Conservation (phyloP, 1,140 invertebrate species). For the Macrosteles quadrilineatus region DNA sequence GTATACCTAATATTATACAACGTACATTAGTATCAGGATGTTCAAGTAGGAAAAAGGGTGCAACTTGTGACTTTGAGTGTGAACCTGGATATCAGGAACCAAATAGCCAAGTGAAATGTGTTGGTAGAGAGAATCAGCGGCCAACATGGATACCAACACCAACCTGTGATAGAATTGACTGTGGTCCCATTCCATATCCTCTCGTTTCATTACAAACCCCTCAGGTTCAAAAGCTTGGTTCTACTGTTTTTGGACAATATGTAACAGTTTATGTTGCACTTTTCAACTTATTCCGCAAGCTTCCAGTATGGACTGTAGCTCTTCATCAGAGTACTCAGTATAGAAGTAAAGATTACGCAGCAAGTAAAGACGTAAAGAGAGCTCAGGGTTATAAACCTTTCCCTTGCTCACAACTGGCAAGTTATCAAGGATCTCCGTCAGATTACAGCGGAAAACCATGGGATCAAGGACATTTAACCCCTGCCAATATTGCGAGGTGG, state of each 20-base stretch:
- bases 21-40: neutral
- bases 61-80: slow-evolving; percentile 18
- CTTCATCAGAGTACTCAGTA: slow-evolving; percentile 14
- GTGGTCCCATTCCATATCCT: neutral
- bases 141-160: neutral
- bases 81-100: slow-evolving; percentile 23
- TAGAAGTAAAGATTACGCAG: neutral
- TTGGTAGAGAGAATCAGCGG: neutral
- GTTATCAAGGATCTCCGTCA: neutral
- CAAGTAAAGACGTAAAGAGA: neutral
- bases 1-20: neutral
- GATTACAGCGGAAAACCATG: slow-evolving; percentile 20
- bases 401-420: neutral
- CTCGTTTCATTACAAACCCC: slow-evolving; percentile 19
- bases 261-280: slow-evolving; percentile 26
- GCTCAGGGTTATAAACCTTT: neutral
- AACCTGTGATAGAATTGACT: neutral
- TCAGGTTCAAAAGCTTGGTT: neutral
- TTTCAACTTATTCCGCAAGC: slow-evolving; percentile 6
- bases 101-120: neutral
- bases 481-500: slow-evolving; percentile 30
- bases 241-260: neutral
- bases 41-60: neutral
- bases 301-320: slow-evolving; percentile 18
- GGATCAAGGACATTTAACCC: slow-evolving; percentile 31